phyloP scores from a whole-genome alignment of 2,888 invertebrate species.

The Andrena minutula region DNA sequence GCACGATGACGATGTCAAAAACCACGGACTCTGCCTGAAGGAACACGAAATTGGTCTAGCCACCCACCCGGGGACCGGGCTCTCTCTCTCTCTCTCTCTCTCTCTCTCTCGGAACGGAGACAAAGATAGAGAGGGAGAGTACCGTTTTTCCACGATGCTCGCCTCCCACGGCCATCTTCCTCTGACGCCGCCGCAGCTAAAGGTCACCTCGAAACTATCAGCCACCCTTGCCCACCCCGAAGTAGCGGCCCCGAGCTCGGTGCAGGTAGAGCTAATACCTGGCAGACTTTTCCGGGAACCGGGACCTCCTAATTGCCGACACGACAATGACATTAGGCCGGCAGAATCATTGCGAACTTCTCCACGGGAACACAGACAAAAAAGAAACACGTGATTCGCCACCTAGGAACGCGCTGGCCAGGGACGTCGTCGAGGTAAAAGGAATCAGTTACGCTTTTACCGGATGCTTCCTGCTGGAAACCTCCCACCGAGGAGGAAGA shows the following conservation, averaged over 20 bases:
- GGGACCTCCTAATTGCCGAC: constrained; percentile 49
- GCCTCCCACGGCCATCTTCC: background rate
- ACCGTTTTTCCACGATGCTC: constrained; percentile 58
- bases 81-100: constrained; percentile 5
- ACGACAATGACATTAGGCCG: constrained; percentile 46
- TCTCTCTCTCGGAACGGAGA: constrained; percentile 5
- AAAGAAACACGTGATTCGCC: constrained; percentile 19
- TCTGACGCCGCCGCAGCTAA: constrained; percentile 35
- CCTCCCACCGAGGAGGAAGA: background rate
- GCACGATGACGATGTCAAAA: constrained; percentile 77
- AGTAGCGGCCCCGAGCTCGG: constrained; percentile 31
- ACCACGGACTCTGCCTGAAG: constrained; percentile 66
- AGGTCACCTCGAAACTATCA: constrained; percentile 61
- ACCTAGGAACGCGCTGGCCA: background rate
- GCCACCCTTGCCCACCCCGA: constrained; percentile 36
- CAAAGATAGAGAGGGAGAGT: constrained; percentile 30
- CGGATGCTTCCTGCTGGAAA: background rate
- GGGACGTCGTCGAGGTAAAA: background rate
- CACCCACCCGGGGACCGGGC: constrained; percentile 52
- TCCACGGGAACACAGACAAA: background rate
- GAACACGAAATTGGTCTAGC: constrained; percentile 71
- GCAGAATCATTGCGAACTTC: constrained; percentile 30
- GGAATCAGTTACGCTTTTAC: background rate
- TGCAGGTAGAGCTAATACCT: constrained; percentile 63
- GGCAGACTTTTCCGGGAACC: constrained; percentile 56